phyloP scores from a whole-genome alignment of 2,888 invertebrate genomes.

The Mimumesa dahlbomi region DNA sequence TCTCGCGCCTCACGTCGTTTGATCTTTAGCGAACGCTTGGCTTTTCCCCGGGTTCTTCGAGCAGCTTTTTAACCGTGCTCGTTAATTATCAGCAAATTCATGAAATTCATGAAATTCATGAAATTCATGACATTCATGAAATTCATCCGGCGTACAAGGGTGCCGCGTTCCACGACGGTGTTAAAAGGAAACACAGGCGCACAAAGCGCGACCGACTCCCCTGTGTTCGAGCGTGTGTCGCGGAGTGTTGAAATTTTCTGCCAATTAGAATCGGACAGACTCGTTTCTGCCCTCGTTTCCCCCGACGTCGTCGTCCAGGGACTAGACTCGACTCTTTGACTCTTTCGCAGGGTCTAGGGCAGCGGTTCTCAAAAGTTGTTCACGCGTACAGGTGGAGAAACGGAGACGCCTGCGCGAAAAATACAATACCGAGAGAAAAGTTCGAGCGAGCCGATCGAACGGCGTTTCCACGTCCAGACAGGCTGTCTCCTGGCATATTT shows the following conservation, averaged over 20 bases:
- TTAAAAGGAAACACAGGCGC: constrained; percentile 2
- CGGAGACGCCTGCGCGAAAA: not conserved
- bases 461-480: constrained; percentile 13
- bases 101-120: constrained; percentile 1
- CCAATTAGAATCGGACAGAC: constrained; percentile 10
- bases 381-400: not conserved
- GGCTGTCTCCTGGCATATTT: constrained; percentile 26
- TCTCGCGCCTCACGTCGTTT: too few relatives aligned
- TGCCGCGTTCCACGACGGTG: not conserved
- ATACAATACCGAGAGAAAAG: not conserved
- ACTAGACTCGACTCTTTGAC: constrained; percentile 7
- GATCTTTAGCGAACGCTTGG: too few relatives aligned
- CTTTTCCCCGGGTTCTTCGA: too few relatives aligned
- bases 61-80: too few relatives aligned
- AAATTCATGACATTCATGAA: not conserved
- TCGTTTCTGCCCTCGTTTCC: constrained; percentile 9
- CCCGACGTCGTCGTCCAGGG: not conserved
- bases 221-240: not conserved
- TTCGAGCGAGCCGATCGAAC: constrained; percentile 24
- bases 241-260: constrained; percentile 3
- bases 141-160: not conserved
- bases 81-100: constrained; percentile 40
- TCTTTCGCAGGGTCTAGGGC: constrained; percentile 14
- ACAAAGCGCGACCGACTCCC: not conserved
- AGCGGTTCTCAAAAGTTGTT: constrained; percentile 1